phyloP scores from a whole-genome alignment of 2,113 vertebrate species.

The Salminus brasiliensis region DNA sequence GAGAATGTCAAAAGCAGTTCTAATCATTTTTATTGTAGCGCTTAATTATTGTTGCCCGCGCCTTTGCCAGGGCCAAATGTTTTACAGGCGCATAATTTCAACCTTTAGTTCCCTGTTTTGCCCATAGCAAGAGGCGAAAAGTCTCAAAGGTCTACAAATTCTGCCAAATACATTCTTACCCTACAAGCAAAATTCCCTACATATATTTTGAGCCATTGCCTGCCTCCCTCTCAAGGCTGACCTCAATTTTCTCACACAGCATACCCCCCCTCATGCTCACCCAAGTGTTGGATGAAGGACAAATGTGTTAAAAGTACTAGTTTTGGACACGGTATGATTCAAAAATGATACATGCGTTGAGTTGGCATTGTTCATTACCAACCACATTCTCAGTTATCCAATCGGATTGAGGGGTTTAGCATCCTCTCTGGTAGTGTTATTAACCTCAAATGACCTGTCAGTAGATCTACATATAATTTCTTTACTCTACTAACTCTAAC shows the following conservation, averaged over 20 bases:
- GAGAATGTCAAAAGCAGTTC: slow-evolving; percentile 84
- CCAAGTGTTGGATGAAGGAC: slow-evolving; percentile 68
- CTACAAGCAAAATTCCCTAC: slow-evolving; percentile 58
- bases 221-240: slow-evolving; percentile 64
- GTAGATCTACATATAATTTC: no score
- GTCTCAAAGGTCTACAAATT: slow-evolving; percentile 60
- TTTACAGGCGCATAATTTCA: slow-evolving; percentile 75
- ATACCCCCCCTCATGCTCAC: slow-evolving; percentile 59
- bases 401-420: background rate
- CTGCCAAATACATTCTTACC: slow-evolving; percentile 60
- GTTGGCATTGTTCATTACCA: background rate
- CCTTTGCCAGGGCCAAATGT: slow-evolving; percentile 70
- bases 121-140: slow-evolving; percentile 71
- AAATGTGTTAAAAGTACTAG: slow-evolving; percentile 4
- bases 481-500: no score
- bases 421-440: no score
- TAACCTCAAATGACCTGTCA: no score
- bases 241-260: slow-evolving; percentile 70
- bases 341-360: background rate
- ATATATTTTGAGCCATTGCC: slow-evolving; percentile 69
- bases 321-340: background rate
- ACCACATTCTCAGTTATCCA: background rate
- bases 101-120: slow-evolving; percentile 68
- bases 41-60: slow-evolving; percentile 80
- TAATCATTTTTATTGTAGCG: slow-evolving; percentile 82